These are phyloP conservation scores for Myiopsitta monachus DNA, from an alignment of 2,113 vertebrate species.

Conservation along the genomic window DNA sequence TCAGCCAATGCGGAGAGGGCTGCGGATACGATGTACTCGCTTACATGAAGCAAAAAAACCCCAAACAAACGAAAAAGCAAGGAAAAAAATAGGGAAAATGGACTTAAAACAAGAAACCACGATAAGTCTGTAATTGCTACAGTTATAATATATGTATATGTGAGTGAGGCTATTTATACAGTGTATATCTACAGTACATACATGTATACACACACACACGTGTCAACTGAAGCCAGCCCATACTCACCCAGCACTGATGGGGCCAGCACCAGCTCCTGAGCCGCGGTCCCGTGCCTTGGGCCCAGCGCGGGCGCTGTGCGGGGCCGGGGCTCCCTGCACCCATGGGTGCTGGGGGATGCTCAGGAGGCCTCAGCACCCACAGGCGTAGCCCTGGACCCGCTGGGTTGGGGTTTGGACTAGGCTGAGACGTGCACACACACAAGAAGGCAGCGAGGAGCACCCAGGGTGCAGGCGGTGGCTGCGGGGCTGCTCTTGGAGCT, in stretches of 20 bases:
- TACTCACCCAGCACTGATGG: not conserved
- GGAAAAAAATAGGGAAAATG: not conserved
- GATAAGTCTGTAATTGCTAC: conserved; percentile 15
- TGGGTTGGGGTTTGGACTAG: accelerated
- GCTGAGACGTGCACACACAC: accelerated
- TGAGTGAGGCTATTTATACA: conserved; percentile 51
- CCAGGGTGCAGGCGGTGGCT: not conserved
- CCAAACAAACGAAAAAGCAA: not conserved
- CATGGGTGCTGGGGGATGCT: not conserved
- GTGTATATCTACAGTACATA: conserved; percentile 34
- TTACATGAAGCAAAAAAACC: conserved; percentile 39
- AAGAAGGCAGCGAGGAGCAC: not conserved
- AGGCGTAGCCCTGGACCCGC: accelerated
- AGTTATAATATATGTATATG: not conserved
- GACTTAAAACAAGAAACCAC: conserved; percentile 23
- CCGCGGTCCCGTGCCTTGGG: not conserved
- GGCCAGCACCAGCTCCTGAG: not conserved
- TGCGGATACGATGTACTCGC: conserved; percentile 4
- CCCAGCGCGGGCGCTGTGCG: not conserved
- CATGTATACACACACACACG: conserved; percentile 10
- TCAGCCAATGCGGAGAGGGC: conserved; percentile 49
- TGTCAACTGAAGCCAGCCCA: not conserved
- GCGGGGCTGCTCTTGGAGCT: conserved; percentile 59
- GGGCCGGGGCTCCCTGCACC: not conserved
- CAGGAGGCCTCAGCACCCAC: not conserved